Evolutionary conservation across 2,113 vertebrate genomes (phyloP), one percentile per base, ranked within the genome.

Genomic region (Raja brachyura): DNA sequence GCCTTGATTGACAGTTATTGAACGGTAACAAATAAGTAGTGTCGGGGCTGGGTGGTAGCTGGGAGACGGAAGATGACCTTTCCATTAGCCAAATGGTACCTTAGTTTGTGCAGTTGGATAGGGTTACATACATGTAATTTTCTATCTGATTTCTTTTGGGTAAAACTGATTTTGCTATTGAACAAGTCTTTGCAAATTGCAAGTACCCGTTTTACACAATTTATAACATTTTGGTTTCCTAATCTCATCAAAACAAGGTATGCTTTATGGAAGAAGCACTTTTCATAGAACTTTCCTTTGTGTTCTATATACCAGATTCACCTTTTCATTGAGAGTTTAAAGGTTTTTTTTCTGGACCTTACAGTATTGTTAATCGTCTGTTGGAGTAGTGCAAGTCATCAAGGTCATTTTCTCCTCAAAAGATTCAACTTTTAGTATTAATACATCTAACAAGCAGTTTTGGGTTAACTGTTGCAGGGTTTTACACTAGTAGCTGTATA

Each of bases 21-120:
- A 96, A 96, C 96, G 95, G 96, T 96, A 95, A 96, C 96, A 96
- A 96, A 96, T 94, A 95, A 96, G 96, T 95, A 94, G 94, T 96
- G 96, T 96, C 95, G 96, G 95, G 95, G 95, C 76, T 94, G 94
- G 94, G 95, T 95, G 95, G 94, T 94, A 95, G 95, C 95, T 95
- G 94, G 96, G 75, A 95, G 95, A 96, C 95, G 95, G 95, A 95
- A 96, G 95, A 96, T 96, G 95, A 96, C 96, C 96, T 96, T 96
- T 95, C 95, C 96, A 96, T 96, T 96, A 96, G 95, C 95, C 95
- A 94, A 95, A 95, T 94, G 94, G 94, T 95, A 95, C 94, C 95
- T 95, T 95, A 95, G 94, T 95, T 95, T 94, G 95, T 93, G 93
- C 74, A 56, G 25, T 93, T 75, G 59, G 95, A 95, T 95, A 95